Base-by-base conservation (phyloP, 2,797 vertebrate genomes). In the Poeciliopsis gracilis region DNA sequence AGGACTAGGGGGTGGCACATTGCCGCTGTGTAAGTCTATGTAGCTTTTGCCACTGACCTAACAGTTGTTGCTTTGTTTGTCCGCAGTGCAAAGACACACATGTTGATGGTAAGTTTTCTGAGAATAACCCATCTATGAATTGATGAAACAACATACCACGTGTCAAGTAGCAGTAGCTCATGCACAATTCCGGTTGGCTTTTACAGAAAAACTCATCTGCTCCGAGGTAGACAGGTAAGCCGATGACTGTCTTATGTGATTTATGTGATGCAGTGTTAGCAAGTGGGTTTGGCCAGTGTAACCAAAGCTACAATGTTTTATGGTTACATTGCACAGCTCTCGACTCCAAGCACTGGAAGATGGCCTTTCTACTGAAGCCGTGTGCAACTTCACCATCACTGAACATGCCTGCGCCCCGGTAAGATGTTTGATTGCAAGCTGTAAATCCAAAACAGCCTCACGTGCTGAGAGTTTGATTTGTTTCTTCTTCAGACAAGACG, bases 331-430 rank as follows among this genome's bases (percentile, higher is more conserved):
- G 51, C 49, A 55, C 80, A 90, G 88, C 5, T 38, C 25, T 28
- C 67, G 47, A 45, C 59, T 85, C 0, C 4, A 77, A 46, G 33
- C 28, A 15, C 30, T 51, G 67, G 49, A 73, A 5, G 9, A 3
- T 33, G 80, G 25, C 73, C 76, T 53, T 76, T 71, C 66, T n/a
- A 71, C 79, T 33, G 18, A 51, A 57, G 38, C 47, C 53, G 53
- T 85, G 67, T 93, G 92, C 82, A 70, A 74, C 69, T 85, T 89
- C 5, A 81, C 63, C 84, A 77, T 92, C 78, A n/a, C 43, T 55
- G 71, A 84, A 5, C 78, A 87, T 72, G 87, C 89, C 55, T 89
- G 88, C 43, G 79, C 89, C 46, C 73, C 25, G 38, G 91, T 93
- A 86, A 89, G 83, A 36, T 8, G 28, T 20, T 30, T 51, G 30